Base-by-base conservation (phyloP, 2,113 vertebrate species). In the Mesoclemmys tuberculata region DNA sequence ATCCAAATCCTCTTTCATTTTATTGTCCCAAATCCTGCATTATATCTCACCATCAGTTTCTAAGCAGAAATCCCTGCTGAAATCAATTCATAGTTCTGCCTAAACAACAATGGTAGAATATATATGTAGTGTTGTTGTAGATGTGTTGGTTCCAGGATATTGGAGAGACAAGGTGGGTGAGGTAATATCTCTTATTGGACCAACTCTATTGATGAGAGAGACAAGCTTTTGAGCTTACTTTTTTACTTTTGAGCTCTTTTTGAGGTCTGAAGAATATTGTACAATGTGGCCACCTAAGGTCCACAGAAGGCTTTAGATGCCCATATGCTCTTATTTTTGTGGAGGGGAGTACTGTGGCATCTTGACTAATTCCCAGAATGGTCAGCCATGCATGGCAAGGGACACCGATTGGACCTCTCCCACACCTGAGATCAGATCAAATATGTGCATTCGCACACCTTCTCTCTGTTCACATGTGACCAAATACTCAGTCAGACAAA, bases 21-120 rank as follows among this genome's bases (percentile, higher is more conserved):
- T 86, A 56, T 5, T 0, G 71, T 92, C 82, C 82, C 75, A 88
- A 84, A 80, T 1, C 4, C 48, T 22, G 82, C 83, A 35, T 6
- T 56, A 77, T 3, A 7, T 29, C 85, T 48, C 21, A 75, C 35
- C 41, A 12, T 18, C 38, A 29, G 44, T 6, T 55, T 86, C 24
- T 56, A n/a, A 49, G 22, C 86, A 85, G 77, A 24, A 92, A 9
- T 38, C 48, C 38, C 71, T 31, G 46, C 29, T 46, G 38, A 80
- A 91, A 93, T 88, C 0, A 0, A 85, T 83, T 88, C 44, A 41
- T 21, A 80, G 26, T 16, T 82, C 58, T 29, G 3, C 0, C n/a
- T 56, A 56, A 22, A 77, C 19, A 91, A 56, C 52, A 52, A 16
- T 16, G 18, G 68, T 55, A 46, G 49, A 82, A 8, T 35, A 64